phyloP scores from a whole-genome alignment of 2,797 vertebrate species.

The Phalanger gymnotis region DNA sequence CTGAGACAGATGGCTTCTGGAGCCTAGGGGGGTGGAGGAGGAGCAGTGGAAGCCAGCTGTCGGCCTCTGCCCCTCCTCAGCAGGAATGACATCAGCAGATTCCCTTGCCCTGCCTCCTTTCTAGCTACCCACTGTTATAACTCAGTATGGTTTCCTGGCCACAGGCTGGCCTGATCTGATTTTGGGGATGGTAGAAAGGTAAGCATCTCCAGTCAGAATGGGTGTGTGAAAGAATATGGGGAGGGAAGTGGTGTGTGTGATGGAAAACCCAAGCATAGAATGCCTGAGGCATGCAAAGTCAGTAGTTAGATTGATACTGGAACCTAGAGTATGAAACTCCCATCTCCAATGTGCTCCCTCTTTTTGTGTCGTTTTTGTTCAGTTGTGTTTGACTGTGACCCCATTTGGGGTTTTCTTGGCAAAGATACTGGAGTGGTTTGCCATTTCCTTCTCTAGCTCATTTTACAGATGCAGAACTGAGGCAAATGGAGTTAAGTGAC shows the following conservation, averaged over 20 bases:
- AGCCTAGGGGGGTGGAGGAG: neutral
- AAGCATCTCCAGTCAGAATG: neutral
- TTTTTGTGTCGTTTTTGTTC: neutral
- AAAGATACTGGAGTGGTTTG: neutral
- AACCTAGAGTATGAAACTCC: neutral
- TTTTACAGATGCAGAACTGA: neutral
- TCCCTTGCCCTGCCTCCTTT: neutral
- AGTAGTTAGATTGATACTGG: neutral
- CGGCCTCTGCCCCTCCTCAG: neutral
- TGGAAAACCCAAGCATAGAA: conserved; percentile 6
- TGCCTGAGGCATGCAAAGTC: neutral
- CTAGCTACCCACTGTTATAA: neutral
- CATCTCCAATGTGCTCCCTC: neutral
- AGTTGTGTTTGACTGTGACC: neutral
- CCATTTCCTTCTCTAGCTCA: neutral
- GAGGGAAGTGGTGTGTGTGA: neutral
- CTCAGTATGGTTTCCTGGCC: neutral
- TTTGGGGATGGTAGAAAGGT: conserved; percentile 16
- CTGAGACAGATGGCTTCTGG: neutral
- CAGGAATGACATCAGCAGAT: neutral
- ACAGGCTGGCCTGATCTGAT: neutral
- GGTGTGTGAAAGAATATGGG: neutral
- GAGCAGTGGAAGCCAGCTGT: neutral
- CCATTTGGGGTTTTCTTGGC: neutral
- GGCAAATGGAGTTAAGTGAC: neutral